These are phyloP conservation scores for Chloroclysta siterata DNA, from an alignment of 2,888 invertebrate genomes.

Conservation along the genomic window DNA sequence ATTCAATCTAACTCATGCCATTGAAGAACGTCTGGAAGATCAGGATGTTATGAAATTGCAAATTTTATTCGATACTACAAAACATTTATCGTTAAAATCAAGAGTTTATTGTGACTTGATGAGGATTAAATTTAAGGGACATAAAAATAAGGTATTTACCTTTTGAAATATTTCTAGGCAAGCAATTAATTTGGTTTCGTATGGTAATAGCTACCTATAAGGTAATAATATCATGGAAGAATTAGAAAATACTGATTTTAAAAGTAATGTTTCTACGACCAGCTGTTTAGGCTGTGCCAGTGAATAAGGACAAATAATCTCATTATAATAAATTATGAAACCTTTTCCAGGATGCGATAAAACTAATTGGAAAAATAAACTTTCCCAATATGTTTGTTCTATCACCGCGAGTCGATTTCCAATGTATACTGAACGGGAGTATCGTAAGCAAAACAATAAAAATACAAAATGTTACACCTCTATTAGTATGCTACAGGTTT, in stretches of 20 bases:
- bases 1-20: slow-evolving; percentile 67
- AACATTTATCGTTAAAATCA: slow-evolving; percentile 70
- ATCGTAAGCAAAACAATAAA: slow-evolving; percentile 70
- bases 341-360: slow-evolving; percentile 85
- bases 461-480: slow-evolving; percentile 73
- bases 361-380: slow-evolving; percentile 86
- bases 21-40: slow-evolving; percentile 73
- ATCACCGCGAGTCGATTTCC: slow-evolving; percentile 85
- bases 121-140: slow-evolving; percentile 73
- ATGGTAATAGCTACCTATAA: too few species aligned
- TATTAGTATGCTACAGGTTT: slow-evolving; percentile 71
- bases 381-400: slow-evolving; percentile 87
- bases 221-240: too few species aligned
- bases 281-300: too few species aligned
- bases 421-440: slow-evolving; percentile 80
- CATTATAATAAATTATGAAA: neutral
- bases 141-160: slow-evolving; percentile 71
- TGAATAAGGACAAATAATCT: too few species aligned
- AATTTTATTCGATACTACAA: slow-evolving; percentile 75
- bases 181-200: neutral
- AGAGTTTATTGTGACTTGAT: slow-evolving; percentile 70
- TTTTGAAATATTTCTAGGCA: neutral
- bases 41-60: slow-evolving; percentile 77
- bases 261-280: too few species aligned
- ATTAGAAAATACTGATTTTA: too few species aligned